Evolutionary conservation across 2,888 invertebrate species (phyloP).

Genomic region (Synanthedon tipuliformis): DNA sequence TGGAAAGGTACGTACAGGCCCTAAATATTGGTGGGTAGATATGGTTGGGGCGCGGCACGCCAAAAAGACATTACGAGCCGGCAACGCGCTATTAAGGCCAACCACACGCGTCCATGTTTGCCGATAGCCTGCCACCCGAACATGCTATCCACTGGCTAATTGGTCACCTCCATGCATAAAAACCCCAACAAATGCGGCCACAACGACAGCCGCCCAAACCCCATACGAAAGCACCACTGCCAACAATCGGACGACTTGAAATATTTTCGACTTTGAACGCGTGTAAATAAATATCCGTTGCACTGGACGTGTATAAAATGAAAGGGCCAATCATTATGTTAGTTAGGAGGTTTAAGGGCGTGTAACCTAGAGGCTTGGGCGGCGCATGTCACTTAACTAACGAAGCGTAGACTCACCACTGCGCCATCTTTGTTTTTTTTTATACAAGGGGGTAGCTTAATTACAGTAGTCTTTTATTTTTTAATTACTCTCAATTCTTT

Average conservation of each 20-base stretch:
- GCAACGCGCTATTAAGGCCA: slow-evolving; percentile 59
- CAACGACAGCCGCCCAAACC: slow-evolving; percentile 33
- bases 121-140: slow-evolving; percentile 53
- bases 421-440: slow-evolving; percentile 50
- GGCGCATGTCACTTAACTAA: slow-evolving; percentile 46
- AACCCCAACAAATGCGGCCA: slow-evolving; percentile 42
- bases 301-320: background rate
- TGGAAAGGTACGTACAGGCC: slow-evolving; percentile 49
- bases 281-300: slow-evolving; percentile 15
- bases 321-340: slow-evolving; percentile 41
- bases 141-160: slow-evolving; percentile 61
- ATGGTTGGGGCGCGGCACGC: slow-evolving; percentile 59
- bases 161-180: slow-evolving; percentile 57
- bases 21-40: slow-evolving; percentile 54
- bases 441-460: slow-evolving; percentile 28
- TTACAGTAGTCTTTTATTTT: slow-evolving; percentile 9
- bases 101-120: slow-evolving; percentile 52
- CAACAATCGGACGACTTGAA: slow-evolving; percentile 11
- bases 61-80: slow-evolving; percentile 60
- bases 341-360: slow-evolving; percentile 41
- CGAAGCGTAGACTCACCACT: slow-evolving; percentile 43
- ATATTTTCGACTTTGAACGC: slow-evolving; percentile 28
- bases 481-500: background rate
- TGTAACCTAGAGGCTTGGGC: slow-evolving; percentile 46
- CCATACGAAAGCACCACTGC: slow-evolving; percentile 18